Evolutionary conservation across 2,797 vertebrate genomes (phyloP).

Genomic region (Micromesistius poutassou): DNA sequence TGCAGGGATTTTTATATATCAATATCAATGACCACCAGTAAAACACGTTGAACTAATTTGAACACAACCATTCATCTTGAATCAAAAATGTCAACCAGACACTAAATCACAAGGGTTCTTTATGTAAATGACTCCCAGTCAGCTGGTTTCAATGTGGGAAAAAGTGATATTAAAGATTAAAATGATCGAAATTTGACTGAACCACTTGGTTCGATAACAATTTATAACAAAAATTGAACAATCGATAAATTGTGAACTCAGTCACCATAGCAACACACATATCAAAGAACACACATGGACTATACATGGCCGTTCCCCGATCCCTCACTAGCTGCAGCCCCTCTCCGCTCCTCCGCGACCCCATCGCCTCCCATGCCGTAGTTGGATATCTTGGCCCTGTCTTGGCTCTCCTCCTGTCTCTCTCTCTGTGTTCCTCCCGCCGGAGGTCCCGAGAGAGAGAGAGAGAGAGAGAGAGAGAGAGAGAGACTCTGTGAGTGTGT

Average conservation of each 20-base stretch:
- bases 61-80: neutral
- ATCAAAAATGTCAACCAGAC: neutral
- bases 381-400: conserved; percentile 37
- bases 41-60: neutral
- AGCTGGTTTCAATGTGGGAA: neutral
- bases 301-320: conserved; percentile 6
- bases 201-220: neutral
- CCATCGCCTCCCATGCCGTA: conserved; percentile 27
- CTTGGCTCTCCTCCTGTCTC: conserved; percentile 52
- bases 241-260: neutral
- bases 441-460: conserved; percentile 36
- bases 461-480: conserved; percentile 15
- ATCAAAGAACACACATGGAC: neutral
- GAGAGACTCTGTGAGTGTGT: conserved; percentile 29
- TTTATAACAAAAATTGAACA: too few relatives aligned
- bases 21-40: neutral
- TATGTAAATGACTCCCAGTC: neutral
- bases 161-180: too few relatives aligned
- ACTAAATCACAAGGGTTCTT: neutral
- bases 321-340: conserved; percentile 16
- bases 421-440: conserved; percentile 47
- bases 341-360: conserved; percentile 4
- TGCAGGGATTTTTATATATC: neutral
- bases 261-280: neutral
- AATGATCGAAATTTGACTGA: neutral